Conservation (phyloP, 2,113 vertebrate species). For the Mormoops blainvillei region DNA sequence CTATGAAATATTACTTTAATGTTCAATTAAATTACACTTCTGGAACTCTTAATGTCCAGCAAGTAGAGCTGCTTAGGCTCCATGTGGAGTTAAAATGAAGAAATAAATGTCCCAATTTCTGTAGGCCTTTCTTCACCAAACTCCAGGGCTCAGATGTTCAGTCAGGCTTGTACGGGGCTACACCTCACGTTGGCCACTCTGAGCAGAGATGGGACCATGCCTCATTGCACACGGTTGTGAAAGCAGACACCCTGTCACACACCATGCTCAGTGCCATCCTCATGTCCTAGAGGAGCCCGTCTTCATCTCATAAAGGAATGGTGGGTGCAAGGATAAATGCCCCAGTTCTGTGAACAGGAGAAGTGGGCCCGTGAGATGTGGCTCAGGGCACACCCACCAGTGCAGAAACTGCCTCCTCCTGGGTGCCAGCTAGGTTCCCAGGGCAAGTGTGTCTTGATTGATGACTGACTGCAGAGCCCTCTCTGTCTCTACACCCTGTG, state of each 20-base stretch:
- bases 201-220: neutral
- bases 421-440: neutral
- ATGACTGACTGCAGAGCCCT: constrained; percentile 51
- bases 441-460: constrained; percentile 64
- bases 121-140: rapidly evolving
- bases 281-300: neutral
- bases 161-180: rapidly evolving
- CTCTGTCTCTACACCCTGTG: neutral
- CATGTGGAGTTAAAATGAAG: neutral
- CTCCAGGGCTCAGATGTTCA: rapidly evolving
- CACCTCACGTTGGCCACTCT: too few species aligned
- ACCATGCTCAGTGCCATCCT: rapidly evolving
- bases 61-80: neutral
- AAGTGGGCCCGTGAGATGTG: rapidly evolving
- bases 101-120: rapidly evolving
- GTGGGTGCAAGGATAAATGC: neutral
- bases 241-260: neutral
- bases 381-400: rapidly evolving
- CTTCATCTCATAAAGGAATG: neutral
- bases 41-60: neutral
- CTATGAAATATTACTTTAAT: neutral
- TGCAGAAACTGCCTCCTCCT: neutral
- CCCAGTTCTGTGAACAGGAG: rapidly evolving
- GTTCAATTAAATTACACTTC: neutral
- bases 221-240: rapidly evolving